These are phyloP conservation scores for Phalacrocorax pelagicus DNA, from an alignment of 2,113 vertebrate genomes.

Conservation along the genomic window DNA sequence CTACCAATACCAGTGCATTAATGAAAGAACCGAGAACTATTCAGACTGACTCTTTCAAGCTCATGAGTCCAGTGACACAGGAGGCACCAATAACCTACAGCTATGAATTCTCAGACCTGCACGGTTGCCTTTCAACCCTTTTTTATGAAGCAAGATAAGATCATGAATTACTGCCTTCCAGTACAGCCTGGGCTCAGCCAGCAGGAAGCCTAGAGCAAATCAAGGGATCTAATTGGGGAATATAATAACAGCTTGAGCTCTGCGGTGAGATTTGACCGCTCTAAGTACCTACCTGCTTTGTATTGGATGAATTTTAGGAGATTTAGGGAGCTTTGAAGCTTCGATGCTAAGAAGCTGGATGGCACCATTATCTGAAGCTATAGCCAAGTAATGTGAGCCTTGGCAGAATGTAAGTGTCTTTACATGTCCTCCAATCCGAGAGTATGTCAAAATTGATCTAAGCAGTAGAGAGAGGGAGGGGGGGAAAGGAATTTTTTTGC, in stretches of 20 bases:
- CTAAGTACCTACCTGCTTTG: conserved; percentile 86
- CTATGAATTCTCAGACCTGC: neutral
- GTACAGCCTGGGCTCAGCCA: neutral
- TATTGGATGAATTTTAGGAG: conserved; percentile 93
- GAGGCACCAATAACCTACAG: neutral
- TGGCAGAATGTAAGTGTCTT: conserved; percentile 96
- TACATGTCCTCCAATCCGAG: conserved; percentile 89
- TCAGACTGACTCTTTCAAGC: neutral
- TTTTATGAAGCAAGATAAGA: neutral
- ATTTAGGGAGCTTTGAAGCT: conserved; percentile 93
- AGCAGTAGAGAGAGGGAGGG: rapidly evolving
- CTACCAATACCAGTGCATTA: neutral
- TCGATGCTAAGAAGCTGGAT: conserved; percentile 94
- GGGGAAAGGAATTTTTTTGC: neutral
- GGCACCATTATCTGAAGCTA: conserved; percentile 92
- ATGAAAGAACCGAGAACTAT: neutral
- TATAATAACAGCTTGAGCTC: neutral
- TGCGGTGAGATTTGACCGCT: neutral
- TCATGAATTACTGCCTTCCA: neutral
- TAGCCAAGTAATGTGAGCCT: conserved; percentile 93
- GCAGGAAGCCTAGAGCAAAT: neutral
- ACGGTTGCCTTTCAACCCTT: neutral
- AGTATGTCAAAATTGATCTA: conserved; percentile 94
- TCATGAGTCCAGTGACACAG: neutral
- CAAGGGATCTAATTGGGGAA: neutral